These are phyloP conservation scores for Acestrorhynchus altus DNA, from an alignment of 2,797 vertebrate genomes.

Conservation along the genomic window DNA sequence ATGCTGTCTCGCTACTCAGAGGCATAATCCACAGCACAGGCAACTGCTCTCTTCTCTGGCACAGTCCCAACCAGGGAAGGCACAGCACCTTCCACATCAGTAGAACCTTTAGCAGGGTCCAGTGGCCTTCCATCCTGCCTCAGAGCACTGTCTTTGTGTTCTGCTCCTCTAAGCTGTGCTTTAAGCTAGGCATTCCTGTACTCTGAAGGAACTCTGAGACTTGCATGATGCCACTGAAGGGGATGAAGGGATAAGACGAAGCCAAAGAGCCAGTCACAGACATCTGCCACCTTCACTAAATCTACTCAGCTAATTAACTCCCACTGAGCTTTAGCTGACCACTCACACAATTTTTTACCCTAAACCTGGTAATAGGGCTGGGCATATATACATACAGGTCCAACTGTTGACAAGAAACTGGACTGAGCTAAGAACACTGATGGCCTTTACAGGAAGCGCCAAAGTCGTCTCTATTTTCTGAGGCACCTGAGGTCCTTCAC, in stretches of 20 bases:
- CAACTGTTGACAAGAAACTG: too few relatives aligned
- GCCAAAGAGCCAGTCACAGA: constrained; percentile 11
- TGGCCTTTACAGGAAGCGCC: too few relatives aligned
- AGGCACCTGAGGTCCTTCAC: too few relatives aligned
- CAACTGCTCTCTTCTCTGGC: constrained; percentile 62
- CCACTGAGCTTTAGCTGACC: not conserved
- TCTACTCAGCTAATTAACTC: constrained; percentile 10
- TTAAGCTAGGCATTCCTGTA: constrained; percentile 37
- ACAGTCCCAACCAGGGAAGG: not conserved
- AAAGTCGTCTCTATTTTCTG: too few relatives aligned
- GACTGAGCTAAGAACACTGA: too few relatives aligned
- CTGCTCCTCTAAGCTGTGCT: not conserved
- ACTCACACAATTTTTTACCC: not conserved
- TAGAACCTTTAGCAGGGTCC: constrained; percentile 26
- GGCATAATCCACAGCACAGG: constrained; percentile 73
- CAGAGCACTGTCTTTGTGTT: constrained; percentile 2
- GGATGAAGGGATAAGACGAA: constrained; percentile 53
- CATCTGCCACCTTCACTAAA: constrained; percentile 49
- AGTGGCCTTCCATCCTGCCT: constrained; percentile 40
- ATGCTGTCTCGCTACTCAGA: not conserved
- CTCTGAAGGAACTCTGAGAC: constrained; percentile 1
- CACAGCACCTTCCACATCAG: constrained; percentile 37
- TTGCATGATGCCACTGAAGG: constrained; percentile 11
- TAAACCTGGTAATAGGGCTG: not conserved
- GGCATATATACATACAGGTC: too few relatives aligned